A percentile compares a stretch with the other conserved stretches of the same genome.
Evolutionary conservation across 2,797 vertebrate species (phyloP).

Genomic region (Clamator glandarius): DNA sequence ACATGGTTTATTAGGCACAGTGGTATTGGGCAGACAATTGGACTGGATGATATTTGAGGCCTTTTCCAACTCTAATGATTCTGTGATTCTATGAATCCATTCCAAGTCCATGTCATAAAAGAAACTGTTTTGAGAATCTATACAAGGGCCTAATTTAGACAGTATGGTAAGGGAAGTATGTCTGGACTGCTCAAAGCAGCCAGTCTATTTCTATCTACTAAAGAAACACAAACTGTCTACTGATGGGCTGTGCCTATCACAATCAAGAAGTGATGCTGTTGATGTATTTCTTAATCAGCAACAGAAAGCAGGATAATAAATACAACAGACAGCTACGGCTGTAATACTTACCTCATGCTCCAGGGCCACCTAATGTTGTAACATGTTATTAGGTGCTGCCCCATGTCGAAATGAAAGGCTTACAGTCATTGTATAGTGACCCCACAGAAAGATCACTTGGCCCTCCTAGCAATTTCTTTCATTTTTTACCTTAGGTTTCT

Average conservation of each 20-base stretch:
- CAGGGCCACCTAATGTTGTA: neutral
- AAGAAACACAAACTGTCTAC: neutral
- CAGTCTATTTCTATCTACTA: neutral
- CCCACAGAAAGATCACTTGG: neutral
- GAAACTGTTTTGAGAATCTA: neutral
- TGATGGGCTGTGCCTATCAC: neutral
- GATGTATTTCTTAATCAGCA: neutral
- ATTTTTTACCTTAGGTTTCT: neutral
- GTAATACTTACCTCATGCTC: neutral
- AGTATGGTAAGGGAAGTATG: neutral
- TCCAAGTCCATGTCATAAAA: neutral
- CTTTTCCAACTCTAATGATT: too few relatives aligned
- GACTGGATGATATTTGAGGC: too few relatives aligned
- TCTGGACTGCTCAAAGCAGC: neutral
- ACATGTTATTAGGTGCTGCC: accelerated
- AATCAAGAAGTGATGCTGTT: neutral
- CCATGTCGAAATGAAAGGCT: neutral
- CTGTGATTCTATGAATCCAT: too few relatives aligned
- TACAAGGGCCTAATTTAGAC: neutral
- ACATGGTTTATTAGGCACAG: too few relatives aligned
- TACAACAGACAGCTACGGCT: neutral
- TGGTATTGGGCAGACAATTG: too few relatives aligned
- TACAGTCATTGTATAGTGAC: neutral
- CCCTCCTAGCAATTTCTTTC: neutral
- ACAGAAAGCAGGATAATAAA: neutral